Conservation (phyloP, 2,113 vertebrate genomes). For the Holacanthus passer region DNA sequence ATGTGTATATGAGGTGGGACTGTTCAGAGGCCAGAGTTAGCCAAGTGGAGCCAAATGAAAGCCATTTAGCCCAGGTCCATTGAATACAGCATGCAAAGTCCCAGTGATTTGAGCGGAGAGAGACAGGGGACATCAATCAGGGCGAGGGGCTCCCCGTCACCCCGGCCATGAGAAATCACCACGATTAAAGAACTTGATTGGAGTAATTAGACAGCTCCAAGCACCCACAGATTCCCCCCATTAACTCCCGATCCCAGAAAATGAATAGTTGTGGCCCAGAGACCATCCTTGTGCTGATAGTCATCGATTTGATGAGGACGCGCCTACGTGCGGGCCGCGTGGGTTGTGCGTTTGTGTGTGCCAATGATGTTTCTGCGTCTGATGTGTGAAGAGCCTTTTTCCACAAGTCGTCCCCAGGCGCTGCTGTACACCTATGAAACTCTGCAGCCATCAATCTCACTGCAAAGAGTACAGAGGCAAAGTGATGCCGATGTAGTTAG, state of each 20-base stretch:
- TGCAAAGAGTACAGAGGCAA: conserved; percentile 39
- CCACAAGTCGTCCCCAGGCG: conserved; percentile 57
- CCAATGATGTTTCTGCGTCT: conserved; percentile 33
- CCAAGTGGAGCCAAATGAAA: conserved; percentile 41
- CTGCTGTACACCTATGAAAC: conserved; percentile 41
- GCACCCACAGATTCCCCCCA: conserved; percentile 53
- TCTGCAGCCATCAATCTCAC: conserved; percentile 54
- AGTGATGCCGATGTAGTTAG: conserved; percentile 63
- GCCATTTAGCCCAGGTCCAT: conserved; percentile 38
- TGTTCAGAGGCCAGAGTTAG: conserved; percentile 11
- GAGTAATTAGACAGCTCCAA: conserved; percentile 74
- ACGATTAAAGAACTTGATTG: conserved; percentile 76
- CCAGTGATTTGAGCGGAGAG: conserved; percentile 23
- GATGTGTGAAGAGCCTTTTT: conserved; percentile 44
- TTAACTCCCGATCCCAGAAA: conserved; percentile 65
- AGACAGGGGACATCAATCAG: conserved; percentile 52
- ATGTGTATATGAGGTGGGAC: neutral
- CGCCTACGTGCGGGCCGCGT: conserved; percentile 8
- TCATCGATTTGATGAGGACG: conserved; percentile 59
- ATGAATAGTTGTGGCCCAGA: conserved; percentile 60
- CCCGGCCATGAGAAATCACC: conserved; percentile 70
- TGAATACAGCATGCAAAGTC: conserved; percentile 34
- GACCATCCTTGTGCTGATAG: conserved; percentile 57
- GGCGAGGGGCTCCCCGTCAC: conserved; percentile 24
- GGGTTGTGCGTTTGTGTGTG: conserved; percentile 5